Evolutionary conservation across 2,113 vertebrate species (phyloP), one percentile per base, ranked within the genome.

Genomic region (Peromyscus polionotus): DNA sequence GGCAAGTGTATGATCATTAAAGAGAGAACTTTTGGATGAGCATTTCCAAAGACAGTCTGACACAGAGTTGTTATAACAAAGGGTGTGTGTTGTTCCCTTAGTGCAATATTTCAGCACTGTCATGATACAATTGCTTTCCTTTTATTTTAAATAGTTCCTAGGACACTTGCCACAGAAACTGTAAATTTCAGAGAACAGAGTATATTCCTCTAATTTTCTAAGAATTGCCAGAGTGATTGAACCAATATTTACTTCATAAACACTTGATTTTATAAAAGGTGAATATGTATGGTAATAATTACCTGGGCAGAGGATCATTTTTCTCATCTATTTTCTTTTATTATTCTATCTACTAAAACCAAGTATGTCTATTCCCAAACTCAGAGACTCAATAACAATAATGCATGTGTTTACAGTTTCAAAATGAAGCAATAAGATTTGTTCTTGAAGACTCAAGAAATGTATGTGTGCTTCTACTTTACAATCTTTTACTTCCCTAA

Each of bases 401-500:
- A 17, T 48, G 13, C 8, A 14, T 51, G 42, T 26, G 1, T 36
- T 80, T 51, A 5, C 31, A 54, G 4, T 0, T 31, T 80, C 7
- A 72, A n/a, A 24, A 14, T 5, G 17, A 77, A 17, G 39, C 12
- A 24, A 1, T 26, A 20, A 17, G 28, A 54, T 7, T 22, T 86
- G 17, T 86, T 45, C 73, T 54, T 81, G 6, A 20, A 28, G 2
- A 59, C 39, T 67, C 20, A 19, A n/a, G 45, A 84, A 68, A 8
- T 20, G 1, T 13, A 4, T 20, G 0, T 17, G 4, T 42, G 0
- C 2, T 31, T 63, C 24, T 70, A 14, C 0, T 94, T 70, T 42
- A 72, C 54, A 79, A 31, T 22, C 42, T 70, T 42, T 31, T 33
- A 16, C 76, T 72, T 33, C 12, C 5, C 45, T 10, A n/a, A 79